phyloP scores from a whole-genome alignment of 2,113 vertebrate species.

The Tricholaema leucomelas region DNA sequence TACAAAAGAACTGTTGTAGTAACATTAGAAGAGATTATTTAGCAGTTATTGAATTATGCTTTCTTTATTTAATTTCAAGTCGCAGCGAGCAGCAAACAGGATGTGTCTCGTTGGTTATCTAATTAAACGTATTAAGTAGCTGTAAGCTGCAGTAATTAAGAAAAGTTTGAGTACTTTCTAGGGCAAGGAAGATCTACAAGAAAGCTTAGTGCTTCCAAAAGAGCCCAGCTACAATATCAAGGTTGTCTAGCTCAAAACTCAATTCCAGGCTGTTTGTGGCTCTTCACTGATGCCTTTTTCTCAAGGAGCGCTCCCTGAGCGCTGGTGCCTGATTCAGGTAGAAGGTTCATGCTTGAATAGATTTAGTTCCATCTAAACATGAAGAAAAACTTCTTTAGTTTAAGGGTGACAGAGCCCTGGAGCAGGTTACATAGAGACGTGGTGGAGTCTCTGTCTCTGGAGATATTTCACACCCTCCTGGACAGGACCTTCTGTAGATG shows the following conservation, averaged over 20 bases:
- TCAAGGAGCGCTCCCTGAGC: neutral
- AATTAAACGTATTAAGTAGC: conserved; percentile 67
- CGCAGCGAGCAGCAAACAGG: conserved; percentile 57
- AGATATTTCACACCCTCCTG: no score
- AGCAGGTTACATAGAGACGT: no score
- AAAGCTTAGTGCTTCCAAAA: neutral
- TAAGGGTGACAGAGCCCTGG: no score
- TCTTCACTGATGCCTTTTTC: conserved; percentile 1
- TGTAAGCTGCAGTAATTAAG: conserved; percentile 50
- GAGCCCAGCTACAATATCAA: neutral
- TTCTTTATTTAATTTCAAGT: conserved; percentile 66
- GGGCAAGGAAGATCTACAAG: neutral
- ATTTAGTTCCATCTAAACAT: no score
- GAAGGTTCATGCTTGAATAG: neutral
- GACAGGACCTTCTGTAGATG: no score
- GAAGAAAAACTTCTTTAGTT: no score
- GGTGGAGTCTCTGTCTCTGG: no score
- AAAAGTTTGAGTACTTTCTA: conserved; percentile 44
- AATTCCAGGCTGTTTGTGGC: neutral
- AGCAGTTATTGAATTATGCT: conserved; percentile 68
- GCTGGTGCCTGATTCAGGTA: conserved; percentile 30
- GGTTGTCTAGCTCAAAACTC: neutral
- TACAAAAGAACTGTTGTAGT: conserved; percentile 68
- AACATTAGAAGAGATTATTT: conserved; percentile 63
- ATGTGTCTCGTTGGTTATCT: conserved; percentile 67